These are phyloP conservation scores for Drosophila siamana DNA, from an alignment of 2,888 invertebrate genomes.

Conservation along the genomic window DNA sequence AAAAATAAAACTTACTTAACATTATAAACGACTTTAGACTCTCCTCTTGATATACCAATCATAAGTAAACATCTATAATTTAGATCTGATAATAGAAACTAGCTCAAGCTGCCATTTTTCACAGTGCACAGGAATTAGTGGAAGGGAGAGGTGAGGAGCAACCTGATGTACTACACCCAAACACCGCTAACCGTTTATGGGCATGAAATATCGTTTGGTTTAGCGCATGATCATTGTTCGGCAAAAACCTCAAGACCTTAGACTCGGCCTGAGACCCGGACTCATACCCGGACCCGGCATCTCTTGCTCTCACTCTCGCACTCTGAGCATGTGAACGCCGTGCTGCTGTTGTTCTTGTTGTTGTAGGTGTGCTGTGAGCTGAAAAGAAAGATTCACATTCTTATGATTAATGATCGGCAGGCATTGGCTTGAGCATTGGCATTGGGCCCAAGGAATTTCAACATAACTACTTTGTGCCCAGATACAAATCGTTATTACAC, in stretches of 20 bases:
- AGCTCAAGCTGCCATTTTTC: background rate
- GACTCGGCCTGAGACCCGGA: slow-evolving; percentile 13
- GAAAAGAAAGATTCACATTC: slow-evolving; percentile 78
- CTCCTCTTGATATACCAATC: too few species aligned
- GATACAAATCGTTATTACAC: slow-evolving; percentile 85
- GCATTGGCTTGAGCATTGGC: slow-evolving; percentile 38
- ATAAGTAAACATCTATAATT: background rate
- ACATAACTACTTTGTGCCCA: slow-evolving; percentile 82
- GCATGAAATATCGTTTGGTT: slow-evolving; percentile 75
- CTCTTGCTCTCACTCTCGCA: slow-evolving; percentile 6
- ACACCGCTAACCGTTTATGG: slow-evolving; percentile 73
- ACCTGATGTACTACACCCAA: slow-evolving; percentile 59
- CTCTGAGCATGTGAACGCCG: slow-evolving; percentile 34
- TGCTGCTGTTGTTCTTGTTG: slow-evolving; percentile 6
- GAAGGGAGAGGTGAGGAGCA: background rate
- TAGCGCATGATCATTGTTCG: slow-evolving; percentile 73
- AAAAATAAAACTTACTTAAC: too few species aligned
- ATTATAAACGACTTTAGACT: too few species aligned
- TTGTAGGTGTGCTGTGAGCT: slow-evolving; percentile 62
- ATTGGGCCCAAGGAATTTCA: slow-evolving; percentile 79
- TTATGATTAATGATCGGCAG: slow-evolving; percentile 74
- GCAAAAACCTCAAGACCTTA: slow-evolving; percentile 56
- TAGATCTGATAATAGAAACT: background rate
- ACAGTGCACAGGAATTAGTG: slow-evolving; percentile 39
- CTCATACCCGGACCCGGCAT: slow-evolving; percentile 8